Evolutionary conservation across 1,140 invertebrate genomes (phyloP).

Genomic region (Heliconius hewitsoni): DNA sequence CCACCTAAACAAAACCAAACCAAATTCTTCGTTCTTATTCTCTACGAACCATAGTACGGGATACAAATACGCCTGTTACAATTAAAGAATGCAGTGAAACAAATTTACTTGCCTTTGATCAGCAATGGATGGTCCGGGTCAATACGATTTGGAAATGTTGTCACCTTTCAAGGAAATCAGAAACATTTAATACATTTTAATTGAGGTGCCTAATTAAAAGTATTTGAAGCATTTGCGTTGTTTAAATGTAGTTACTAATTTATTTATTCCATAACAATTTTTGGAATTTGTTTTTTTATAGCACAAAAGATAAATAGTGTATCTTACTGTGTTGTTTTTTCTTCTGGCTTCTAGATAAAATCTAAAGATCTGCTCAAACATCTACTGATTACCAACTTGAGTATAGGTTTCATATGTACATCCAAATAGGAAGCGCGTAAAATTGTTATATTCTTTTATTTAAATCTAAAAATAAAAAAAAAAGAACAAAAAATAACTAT

Average conservation of each 20-base stretch:
- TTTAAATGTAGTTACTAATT: not conserved
- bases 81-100: constrained; percentile 59
- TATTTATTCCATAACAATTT: not conserved
- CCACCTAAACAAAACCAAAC: no score
- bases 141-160: constrained; percentile 24
- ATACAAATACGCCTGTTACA: constrained; percentile 46
- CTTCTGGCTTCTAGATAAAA: no score
- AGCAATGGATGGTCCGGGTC: constrained; percentile 30
- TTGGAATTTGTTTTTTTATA: no score
- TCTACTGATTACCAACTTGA: no score
- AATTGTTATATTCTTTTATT: no score
- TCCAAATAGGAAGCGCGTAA: no score
- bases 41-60: not conserved
- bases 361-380: no score
- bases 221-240: not conserved
- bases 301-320: no score
- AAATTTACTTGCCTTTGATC: constrained; percentile 50
- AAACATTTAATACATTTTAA: constrained; percentile 23
- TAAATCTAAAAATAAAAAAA: no score
- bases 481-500: no score
- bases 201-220: constrained; percentile 6
- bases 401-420: no score
- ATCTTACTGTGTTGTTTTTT: no score
- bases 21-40: not conserved
- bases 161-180: not conserved